Base-by-base conservation (phyloP, 2,888 invertebrate species). In the Agonopterix heracliana region DNA sequence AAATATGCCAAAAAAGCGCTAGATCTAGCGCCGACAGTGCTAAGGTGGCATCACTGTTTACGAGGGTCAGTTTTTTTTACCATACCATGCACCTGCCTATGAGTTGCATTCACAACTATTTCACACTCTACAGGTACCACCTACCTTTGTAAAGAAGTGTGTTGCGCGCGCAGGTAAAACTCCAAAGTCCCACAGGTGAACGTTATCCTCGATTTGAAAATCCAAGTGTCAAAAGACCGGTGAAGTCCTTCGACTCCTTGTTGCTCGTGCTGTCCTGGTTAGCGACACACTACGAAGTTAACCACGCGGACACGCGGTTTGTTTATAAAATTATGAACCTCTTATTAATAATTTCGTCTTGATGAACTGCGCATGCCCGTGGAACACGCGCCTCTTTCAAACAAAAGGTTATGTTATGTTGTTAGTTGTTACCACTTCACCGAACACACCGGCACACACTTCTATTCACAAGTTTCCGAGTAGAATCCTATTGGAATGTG, bases 121-220 rank as follows among this genome's bases (percentile, higher is more conserved):
- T 38, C 38, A 38, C 38, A 38, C n/a, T 38, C 10, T 38, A 38
- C 38, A 9, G 9, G n/a, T 38, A 41, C 9, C 36, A 45, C 44
- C 78, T 66, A 88, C 88, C 88, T 88, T 80, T 77, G 67, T 74
- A 74, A 73, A 78, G 74, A 81, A 76, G 66, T 77, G 65, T 68
- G 64, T 70, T 88, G 87, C 87, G 87, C 87, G 88, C 87, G 87
- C 87, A 88, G 84, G 76, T 80, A 75, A 72, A 78, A 78, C 78
- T 77, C 77, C 76, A 68, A 77, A 84, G 81, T 86, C 80, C 85
- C 80, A 87, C 85, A 86, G 86, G 87, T 85, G 85, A 80, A 80
- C 79, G 79, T 78, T 81, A 75, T 66, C 70, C 71, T 71, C 61
- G 61, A 72, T 69, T 79, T 64, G 54, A 71, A 80, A 81, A 71